Evolutionary conservation across 2,113 vertebrate genomes (phyloP).

Genomic region (Pygoscelis adeliae): DNA sequence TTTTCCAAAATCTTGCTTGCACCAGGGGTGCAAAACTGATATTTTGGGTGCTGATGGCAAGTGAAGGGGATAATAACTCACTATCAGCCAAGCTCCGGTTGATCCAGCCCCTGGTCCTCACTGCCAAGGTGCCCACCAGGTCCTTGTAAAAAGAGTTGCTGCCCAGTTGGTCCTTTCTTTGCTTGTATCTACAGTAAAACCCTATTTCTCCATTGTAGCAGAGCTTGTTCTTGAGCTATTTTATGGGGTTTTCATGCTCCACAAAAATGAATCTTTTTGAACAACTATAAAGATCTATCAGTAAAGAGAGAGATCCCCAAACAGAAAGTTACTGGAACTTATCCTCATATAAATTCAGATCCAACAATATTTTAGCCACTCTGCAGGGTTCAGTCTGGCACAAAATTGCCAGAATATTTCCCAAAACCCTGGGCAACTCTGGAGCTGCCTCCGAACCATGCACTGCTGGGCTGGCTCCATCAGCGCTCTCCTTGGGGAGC

Average conservation of each 20-base stretch:
- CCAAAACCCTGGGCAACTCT: neutral
- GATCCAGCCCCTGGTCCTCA: neutral
- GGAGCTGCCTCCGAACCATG: neutral
- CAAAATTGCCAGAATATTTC: neutral
- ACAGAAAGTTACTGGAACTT: neutral
- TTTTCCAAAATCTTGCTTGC: neutral
- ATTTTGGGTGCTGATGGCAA: neutral
- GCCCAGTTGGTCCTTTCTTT: neutral
- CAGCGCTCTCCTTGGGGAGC: neutral
- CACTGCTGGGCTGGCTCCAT: neutral
- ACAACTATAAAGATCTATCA: neutral
- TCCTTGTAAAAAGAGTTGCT: neutral
- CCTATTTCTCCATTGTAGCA: neutral
- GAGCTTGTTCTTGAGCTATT: neutral
- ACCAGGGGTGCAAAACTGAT: neutral
- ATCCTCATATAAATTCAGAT: neutral
- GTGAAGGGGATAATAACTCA: neutral
- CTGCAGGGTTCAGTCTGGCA: neutral
- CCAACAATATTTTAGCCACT: neutral
- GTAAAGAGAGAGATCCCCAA: neutral
- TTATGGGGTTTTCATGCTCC: accelerated
- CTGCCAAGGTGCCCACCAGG: neutral
- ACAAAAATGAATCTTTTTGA: neutral
- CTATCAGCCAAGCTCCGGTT: accelerated
- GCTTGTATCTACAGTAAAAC: neutral